These are phyloP conservation scores for Glyphotaelius pellucidus DNA, from an alignment of 2,888 invertebrate species.

Conservation along the genomic window DNA sequence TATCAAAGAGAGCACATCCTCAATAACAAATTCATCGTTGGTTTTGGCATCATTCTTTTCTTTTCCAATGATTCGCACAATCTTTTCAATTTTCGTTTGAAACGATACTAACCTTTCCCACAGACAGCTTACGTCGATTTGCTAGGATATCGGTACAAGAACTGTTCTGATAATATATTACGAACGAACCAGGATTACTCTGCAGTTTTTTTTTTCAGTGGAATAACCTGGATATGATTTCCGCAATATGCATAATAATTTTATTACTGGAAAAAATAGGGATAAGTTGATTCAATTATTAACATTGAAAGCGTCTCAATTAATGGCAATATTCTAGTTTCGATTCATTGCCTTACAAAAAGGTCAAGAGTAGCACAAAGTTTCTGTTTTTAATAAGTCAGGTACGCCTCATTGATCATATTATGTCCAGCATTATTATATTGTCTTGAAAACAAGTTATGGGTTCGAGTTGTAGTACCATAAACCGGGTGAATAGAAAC, in stretches of 20 bases:
- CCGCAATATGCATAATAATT: too few relatives aligned
- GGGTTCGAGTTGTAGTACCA: too few relatives aligned
- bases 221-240: background rate
- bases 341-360: too few relatives aligned
- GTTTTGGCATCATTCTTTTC: background rate
- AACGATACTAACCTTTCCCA: conserved; percentile 12
- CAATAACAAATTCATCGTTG: background rate
- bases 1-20: background rate
- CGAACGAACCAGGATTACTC: background rate
- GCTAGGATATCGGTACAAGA: background rate
- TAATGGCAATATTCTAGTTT: background rate
- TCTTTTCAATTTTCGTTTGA: conserved; percentile 38
- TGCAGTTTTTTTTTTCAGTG: background rate
- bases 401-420: too few relatives aligned
- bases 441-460: too few relatives aligned
- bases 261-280: background rate
- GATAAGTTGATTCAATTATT: background rate
- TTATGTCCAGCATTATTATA: too few relatives aligned
- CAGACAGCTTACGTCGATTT: conserved; percentile 26
- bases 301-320: background rate
- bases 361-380: background rate
- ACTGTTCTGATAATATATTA: background rate
- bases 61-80: conserved; percentile 20
- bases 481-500: too few relatives aligned
- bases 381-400: too few relatives aligned